These are phyloP conservation scores for Cactoblastis cactorum DNA, from an alignment of 2,888 invertebrate genomes.

Conservation along the genomic window DNA sequence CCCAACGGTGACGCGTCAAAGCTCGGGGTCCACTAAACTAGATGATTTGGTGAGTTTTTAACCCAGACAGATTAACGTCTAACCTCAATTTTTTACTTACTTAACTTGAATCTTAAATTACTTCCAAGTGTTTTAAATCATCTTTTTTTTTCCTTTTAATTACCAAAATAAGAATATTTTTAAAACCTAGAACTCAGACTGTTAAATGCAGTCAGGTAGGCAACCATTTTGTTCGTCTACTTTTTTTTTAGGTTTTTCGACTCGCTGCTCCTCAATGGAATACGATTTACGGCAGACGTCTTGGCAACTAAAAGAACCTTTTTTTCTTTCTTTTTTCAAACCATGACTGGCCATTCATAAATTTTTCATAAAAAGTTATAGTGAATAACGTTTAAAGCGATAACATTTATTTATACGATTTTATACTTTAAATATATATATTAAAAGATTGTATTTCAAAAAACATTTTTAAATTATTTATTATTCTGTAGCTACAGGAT, in stretches of 20 bases:
- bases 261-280: conserved; percentile 53
- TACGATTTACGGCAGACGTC: conserved; percentile 71
- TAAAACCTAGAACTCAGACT: background rate
- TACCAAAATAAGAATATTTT: background rate
- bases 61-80: no score
- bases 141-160: background rate
- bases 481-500: background rate
- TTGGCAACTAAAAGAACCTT: conserved; percentile 63
- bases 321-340: conserved; percentile 48
- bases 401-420: background rate
- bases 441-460: background rate
- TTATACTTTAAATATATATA: background rate
- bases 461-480: background rate
- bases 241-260: conserved; percentile 49
- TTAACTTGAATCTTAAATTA: no score
- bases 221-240: conserved; percentile 42
- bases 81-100: no score
- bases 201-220: conserved; percentile 33
- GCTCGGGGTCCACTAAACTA: no score
- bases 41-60: no score
- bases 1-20: no score
- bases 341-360: conserved; percentile 63
- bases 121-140: no score
- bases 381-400: background rate
- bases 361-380: conserved; percentile 23